Evolutionary conservation across 2,797 vertebrate genomes (phyloP).

Genomic region (Notolepis coatsorum): DNA sequence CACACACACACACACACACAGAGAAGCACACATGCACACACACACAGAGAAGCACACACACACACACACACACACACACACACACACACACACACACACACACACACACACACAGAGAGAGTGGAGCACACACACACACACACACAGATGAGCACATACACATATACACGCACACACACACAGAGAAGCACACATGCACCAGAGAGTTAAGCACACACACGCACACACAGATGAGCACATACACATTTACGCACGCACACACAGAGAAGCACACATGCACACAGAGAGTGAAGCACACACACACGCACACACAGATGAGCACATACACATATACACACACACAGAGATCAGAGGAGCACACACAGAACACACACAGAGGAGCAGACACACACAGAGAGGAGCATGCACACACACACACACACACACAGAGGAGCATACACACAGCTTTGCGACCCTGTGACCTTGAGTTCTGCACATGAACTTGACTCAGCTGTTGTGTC

Average conservation of each 20-base stretch:
- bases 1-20: constrained; percentile 25
- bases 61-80: constrained; percentile 14
- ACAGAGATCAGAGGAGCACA: constrained; percentile 11
- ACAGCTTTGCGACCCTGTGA: constrained; percentile 68
- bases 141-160: constrained; percentile 37
- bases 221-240: constrained; percentile 14
- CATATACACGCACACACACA: background rate
- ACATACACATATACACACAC: constrained; percentile 56
- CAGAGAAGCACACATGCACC: no score
- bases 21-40: constrained; percentile 53
- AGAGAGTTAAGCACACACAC: background rate
- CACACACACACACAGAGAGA: constrained; percentile 17
- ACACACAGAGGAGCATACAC: background rate
- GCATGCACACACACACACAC: constrained; percentile 28
- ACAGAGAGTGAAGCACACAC: background rate
- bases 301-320: constrained; percentile 39
- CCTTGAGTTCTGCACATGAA: constrained; percentile 77
- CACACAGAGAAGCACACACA: constrained; percentile 10
- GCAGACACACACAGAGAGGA: constrained; percentile 40
- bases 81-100: constrained; percentile 45
- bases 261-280: background rate
- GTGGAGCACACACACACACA: constrained; percentile 9
- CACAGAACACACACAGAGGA: constrained; percentile 4
- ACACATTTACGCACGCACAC: constrained; percentile 38
- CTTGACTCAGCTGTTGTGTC: constrained; percentile 79